phyloP scores from a whole-genome alignment of 2,113 vertebrate species.

The Rhadina sibilatrix region DNA sequence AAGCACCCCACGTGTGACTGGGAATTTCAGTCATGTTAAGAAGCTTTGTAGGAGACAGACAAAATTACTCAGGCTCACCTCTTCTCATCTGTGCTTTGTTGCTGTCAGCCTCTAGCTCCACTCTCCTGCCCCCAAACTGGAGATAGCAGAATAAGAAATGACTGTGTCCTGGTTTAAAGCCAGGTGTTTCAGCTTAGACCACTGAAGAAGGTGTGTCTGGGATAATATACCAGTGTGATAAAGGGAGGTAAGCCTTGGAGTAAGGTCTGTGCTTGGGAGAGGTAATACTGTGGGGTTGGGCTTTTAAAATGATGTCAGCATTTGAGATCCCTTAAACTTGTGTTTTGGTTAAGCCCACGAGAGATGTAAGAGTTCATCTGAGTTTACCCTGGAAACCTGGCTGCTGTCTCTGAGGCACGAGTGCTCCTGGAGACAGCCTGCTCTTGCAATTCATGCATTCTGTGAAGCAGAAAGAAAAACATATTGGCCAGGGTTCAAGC shows the following conservation, averaged over 20 bases:
- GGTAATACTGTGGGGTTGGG: neutral
- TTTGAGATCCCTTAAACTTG: neutral
- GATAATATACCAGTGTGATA: neutral
- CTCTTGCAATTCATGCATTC: neutral
- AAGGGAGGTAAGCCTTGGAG: neutral
- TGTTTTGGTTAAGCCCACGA: neutral
- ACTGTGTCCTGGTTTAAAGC: neutral
- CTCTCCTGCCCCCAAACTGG: neutral
- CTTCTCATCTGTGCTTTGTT: neutral
- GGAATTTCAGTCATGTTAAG: neutral
- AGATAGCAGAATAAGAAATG: neutral
- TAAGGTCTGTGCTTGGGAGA: neutral
- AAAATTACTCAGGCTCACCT: neutral
- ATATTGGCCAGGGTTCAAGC: conserved; percentile 3
- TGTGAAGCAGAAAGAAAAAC: conserved; percentile 1
- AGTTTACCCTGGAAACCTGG: neutral
- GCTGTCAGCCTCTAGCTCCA: neutral
- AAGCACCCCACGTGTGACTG: accelerated
- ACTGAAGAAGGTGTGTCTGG: neutral
- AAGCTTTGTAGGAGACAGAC: neutral
- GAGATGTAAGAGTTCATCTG: neutral
- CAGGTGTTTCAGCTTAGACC: neutral
- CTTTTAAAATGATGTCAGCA: neutral
- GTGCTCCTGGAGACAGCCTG: neutral
- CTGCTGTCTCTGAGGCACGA: neutral